Evolutionary conservation across 2,888 invertebrate genomes (phyloP), one percentile per base, ranked within the genome.

Genomic region (Apeira syringaria): DNA sequence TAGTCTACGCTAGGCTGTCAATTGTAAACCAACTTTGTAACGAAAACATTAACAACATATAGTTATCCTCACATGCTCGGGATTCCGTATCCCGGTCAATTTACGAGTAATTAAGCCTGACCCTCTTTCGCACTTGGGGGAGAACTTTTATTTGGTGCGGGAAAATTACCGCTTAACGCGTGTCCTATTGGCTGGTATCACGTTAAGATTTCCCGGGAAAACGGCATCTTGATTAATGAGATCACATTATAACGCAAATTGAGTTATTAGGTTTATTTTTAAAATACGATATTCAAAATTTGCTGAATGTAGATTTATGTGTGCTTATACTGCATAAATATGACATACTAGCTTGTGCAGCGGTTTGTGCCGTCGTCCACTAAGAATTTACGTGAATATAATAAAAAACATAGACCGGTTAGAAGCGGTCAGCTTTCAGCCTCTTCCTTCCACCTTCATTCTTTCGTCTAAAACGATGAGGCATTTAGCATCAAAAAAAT

Each of bases 21-120:
- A n/a, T n/a, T n/a, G n/a, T n/a, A n/a, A n/a, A n/a, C n/a, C 5
- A 24, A 24, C 3, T 24, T 24, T 24, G 9, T 2, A 6, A 20
- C 31, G 1, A 3, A 13, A n/a, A 22, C 33, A 40, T 32, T 28
- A 7, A 40, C 24, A 32, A 74, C 74, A 78, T 74, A 60, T 72
- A 70, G 70, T 80, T 79, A 81, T 74, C 68, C 76, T 56, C 57
- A 73, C 71, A 74, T 73, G 74, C 82, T 77, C 65, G 50, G 74
- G 78, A 81, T 82, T 80, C 78, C 75, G 73, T 72, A 78, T 74
- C 77, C 80, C 74, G 79, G 83, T 84, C 88, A 85, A 88, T 89
- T 88, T 85, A 88, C 86, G 88, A 83, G 87, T 88, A 89, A 89
- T 89, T 89, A 88, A 88, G 82, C 64, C 78, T 79, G 82, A 84